A percentile compares a stretch with the other conserved stretches of the same genome.
Conservation (phyloP, 23 tunicate species). For the Phallusia fumigata region DNA sequence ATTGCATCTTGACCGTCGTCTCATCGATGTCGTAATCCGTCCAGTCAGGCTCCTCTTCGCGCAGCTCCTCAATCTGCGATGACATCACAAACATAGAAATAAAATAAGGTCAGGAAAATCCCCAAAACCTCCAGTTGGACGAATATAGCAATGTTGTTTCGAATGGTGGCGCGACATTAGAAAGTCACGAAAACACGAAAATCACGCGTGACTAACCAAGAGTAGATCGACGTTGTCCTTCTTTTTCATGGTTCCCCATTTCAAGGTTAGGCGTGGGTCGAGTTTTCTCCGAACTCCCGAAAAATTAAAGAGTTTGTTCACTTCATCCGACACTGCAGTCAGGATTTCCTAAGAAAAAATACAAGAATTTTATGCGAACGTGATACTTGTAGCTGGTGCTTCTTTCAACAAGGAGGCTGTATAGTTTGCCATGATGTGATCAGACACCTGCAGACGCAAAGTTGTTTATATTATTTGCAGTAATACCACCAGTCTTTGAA, state of each 20-base stretch:
- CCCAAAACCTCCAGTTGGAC: no score
- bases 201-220: conserved; percentile 38
- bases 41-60: conserved; percentile 84
- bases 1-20: conserved; percentile 70
- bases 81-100: not conserved
- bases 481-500: no score
- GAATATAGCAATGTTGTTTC: no score
- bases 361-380: not conserved
- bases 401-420: no score
- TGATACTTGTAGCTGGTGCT: no score
- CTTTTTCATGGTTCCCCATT: conserved; percentile 78
- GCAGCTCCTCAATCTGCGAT: conserved; percentile 63
- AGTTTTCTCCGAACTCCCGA: conserved; percentile 9
- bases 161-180: no score
- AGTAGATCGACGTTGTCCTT: conserved; percentile 74
- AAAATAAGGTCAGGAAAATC: no score
- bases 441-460: no score
- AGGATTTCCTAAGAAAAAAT: conserved; percentile 33
- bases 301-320: conserved; percentile 34
- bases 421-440: no score
- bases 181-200: no score
- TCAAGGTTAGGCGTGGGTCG: conserved; percentile 24
- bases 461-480: no score
- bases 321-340: conserved; percentile 32
- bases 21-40: conserved; percentile 82